phyloP scores from a whole-genome alignment of 2,797 vertebrate genomes.

The Neolamprologus multifasciatus region DNA sequence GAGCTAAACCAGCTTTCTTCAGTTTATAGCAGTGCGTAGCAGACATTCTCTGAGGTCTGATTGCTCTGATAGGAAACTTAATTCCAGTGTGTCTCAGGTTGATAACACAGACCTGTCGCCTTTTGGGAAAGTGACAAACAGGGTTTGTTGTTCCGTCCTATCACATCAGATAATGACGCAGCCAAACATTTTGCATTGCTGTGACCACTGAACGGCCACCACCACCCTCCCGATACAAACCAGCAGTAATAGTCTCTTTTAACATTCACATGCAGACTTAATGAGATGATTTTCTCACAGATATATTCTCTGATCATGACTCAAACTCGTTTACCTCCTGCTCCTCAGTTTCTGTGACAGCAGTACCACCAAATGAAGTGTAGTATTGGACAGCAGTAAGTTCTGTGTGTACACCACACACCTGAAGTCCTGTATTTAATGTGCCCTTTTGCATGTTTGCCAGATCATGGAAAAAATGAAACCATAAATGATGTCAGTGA shows the following conservation, averaged over 20 bases:
- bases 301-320: neutral
- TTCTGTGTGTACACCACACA: neutral
- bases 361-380: neutral
- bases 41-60: neutral
- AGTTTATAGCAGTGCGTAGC: neutral
- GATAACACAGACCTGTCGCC: neutral
- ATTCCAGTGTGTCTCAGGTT: neutral
- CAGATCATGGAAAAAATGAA: neutral
- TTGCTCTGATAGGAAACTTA: neutral
- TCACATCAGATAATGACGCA: neutral
- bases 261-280: neutral
- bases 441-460: neutral
- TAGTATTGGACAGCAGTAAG: neutral
- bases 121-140: neutral
- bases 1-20: neutral
- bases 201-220: constrained; percentile 4
- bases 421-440: neutral
- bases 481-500: neutral
- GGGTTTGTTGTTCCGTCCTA: neutral
- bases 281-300: neutral
- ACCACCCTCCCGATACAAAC: neutral
- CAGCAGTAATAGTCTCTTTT: neutral
- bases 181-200: neutral
- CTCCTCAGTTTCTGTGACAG: neutral
- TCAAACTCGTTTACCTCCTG: neutral